Evolutionary conservation across 2,888 invertebrate genomes (phyloP), one percentile per base, ranked within the genome.

Genomic region (Caenorhabditis afra): DNA sequence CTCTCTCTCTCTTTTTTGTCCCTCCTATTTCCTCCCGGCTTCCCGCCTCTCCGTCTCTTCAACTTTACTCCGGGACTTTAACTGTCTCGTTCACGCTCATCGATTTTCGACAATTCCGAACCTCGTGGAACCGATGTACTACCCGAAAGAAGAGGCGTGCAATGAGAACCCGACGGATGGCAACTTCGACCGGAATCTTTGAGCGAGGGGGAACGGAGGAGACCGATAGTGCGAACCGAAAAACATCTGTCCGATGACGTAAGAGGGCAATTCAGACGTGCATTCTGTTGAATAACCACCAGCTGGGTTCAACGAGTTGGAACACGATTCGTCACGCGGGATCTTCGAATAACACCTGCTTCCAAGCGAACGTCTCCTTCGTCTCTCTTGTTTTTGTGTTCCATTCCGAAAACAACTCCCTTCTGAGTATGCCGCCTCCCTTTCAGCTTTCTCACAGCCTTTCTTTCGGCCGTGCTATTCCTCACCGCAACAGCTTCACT

Each of bases 71-170:
- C 16, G 23, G 20, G 0, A 11, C 11, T 11, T 41, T 11, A 11
- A 41, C n/a, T 45, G 8, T 62, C 62, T 62, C 49, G 29, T 5
- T 18, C 12, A 16, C 44, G 29, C 45, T 55, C 45, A 58, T 58
- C 45, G 58, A 58, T 58, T 58, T 58, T 45, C n/a, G 41, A 45
- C 22, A 39, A 14, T 35, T 23, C 35, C 57, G 22, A 18, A 41
- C 11, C 7, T 11, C 7, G 41, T 41, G 41, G 11, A 37, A 37
- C 11, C 7, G 37, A 37, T 14, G 41, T 14, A 41, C 41, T 8
- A 41, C 4, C 3, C 12, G 11, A 11, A 41, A 11, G 14, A 41
- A 41, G 41, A 41, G 11, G 41, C 41, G 41, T 3, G 41, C 2
- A 3, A 8, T 41, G 11, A 41, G 11, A 14, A n/a, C n/a, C n/a